A percentile compares a stretch with the other conserved stretches of the same genome.
These are phyloP conservation scores for Salvelinus alpinus DNA, from an alignment of 2,113 vertebrate genomes.

Conservation along the genomic window DNA sequence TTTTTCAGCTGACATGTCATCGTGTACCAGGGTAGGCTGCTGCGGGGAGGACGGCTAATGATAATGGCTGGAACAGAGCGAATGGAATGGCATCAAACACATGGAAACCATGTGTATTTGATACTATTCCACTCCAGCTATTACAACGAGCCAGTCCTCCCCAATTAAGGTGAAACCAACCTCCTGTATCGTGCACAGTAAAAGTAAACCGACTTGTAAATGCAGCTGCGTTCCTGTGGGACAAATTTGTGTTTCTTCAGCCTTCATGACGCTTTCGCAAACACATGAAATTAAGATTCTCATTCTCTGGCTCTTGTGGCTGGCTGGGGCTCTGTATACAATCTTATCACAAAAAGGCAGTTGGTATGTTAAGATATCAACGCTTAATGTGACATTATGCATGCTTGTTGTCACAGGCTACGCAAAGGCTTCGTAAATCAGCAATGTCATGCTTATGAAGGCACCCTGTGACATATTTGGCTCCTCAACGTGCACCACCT, in stretches of 20 bases:
- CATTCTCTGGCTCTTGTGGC: conserved; percentile 6
- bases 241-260: conserved; percentile 26
- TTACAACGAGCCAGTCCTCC: too few species aligned
- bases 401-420: conserved; percentile 2
- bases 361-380: neutral
- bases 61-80: too few species aligned
- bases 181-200: too few species aligned
- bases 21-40: too few species aligned
- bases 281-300: conserved; percentile 16
- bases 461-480: neutral
- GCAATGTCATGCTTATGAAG: neutral
- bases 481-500: conserved; percentile 4
- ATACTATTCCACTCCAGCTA: too few species aligned
- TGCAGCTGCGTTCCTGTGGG: conserved; percentile 4
- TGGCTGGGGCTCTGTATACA: neutral
- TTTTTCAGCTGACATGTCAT: too few species aligned
- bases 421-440: neutral
- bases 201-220: neutral
- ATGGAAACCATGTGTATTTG: too few species aligned
- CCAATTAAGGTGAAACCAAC: too few species aligned
- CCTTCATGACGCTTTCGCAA: conserved; percentile 1
- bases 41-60: too few species aligned
- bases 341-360: conserved; percentile 14
- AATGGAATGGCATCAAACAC: too few species aligned
- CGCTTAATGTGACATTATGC: conserved; percentile 27